A percentile compares a stretch with the other conserved stretches of the same genome.
phyloP scores from a whole-genome alignment of 2,888 invertebrate genomes.

The Megaustenia siamemsis region DNA sequence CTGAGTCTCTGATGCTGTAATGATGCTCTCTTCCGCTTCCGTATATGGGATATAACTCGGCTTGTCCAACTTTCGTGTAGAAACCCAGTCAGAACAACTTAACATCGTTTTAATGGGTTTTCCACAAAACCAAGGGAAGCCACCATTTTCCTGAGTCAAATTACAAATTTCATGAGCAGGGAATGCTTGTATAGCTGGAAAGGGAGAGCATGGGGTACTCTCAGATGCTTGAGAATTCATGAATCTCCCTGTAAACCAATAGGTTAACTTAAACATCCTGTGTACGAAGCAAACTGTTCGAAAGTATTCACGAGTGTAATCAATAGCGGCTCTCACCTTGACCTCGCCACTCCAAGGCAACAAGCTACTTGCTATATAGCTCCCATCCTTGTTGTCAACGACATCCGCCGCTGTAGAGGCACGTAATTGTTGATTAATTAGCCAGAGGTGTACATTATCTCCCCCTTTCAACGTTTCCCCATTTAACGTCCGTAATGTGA shows the following conservation, averaged over 20 bases:
- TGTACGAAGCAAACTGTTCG: conserved; percentile 23
- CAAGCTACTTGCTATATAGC: conserved; percentile 28
- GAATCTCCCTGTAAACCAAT: conserved; percentile 38
- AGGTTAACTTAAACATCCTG: conserved; percentile 27
- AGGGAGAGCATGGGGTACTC: conserved; percentile 43
- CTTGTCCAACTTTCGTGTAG: too few relatives aligned
- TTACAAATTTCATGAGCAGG: conserved; percentile 24
- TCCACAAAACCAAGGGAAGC: conserved; percentile 45
- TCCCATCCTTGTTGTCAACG: conserved; percentile 41
- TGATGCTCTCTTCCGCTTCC: too few relatives aligned
- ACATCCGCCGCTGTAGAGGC: conserved; percentile 45
- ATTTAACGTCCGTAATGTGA: too few relatives aligned
- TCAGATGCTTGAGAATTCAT: conserved; percentile 10
- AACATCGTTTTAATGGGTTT: conserved; percentile 42
- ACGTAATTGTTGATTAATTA: conserved; percentile 2
- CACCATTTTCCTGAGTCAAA: conserved; percentile 35
- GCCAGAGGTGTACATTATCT: conserved; percentile 35
- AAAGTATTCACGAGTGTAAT: conserved; percentile 36
- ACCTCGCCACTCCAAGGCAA: conserved; percentile 46
- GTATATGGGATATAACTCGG: too few relatives aligned
- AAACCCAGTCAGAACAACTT: too few relatives aligned
- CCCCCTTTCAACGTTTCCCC: too few relatives aligned
- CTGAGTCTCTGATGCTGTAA: too few relatives aligned
- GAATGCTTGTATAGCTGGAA: conserved; percentile 33
- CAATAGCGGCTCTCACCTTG: conserved; percentile 38